A percentile compares a stretch with the other conserved stretches of the same genome.
Conservation (phyloP, 2,797 vertebrate genomes). For the Falco columbarius region DNA sequence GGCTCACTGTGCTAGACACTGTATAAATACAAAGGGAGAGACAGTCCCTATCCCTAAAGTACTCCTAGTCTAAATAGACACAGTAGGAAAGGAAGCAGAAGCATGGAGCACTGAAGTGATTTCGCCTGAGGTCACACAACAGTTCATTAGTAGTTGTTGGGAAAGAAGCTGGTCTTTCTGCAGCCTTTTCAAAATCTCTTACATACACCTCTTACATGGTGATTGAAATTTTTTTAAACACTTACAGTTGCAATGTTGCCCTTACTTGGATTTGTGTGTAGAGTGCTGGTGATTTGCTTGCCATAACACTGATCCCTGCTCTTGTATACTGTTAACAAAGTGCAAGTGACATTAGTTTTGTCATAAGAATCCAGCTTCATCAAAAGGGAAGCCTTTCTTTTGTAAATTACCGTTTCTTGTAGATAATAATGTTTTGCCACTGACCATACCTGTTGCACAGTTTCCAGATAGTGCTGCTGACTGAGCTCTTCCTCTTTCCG, state of each 20-base stretch:
- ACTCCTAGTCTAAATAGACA: conserved; percentile 31
- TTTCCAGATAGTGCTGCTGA: not conserved
- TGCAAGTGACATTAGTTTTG: not conserved
- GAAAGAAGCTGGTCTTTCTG: not conserved
- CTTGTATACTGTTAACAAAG: not conserved
- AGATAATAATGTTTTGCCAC: not conserved
- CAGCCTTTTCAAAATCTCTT: not conserved
- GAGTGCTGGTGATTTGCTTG: not conserved
- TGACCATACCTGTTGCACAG: not conserved
- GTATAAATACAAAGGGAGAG: conserved; percentile 31
- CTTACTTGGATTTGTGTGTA: not conserved
- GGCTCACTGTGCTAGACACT: conserved; percentile 23
- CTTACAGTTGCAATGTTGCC: not conserved
- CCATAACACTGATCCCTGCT: not conserved
- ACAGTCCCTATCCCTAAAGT: conserved; percentile 23
- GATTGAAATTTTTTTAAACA: not conserved
- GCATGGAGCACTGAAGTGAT: not conserved
- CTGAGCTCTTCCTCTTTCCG: not conserved
- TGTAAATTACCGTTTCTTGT: not conserved
- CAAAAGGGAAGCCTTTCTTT: not conserved
- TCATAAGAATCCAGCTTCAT: not conserved
- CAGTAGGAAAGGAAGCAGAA: conserved; percentile 6
- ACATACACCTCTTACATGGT: not conserved
- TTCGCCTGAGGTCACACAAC: not conserved
- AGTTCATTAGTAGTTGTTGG: not conserved